Percentiles rank a stretch among this genome's conserved stretches.
Conservation (phyloP, 1,140 invertebrate genomes). For the Drosophila sechellia region DNA sequence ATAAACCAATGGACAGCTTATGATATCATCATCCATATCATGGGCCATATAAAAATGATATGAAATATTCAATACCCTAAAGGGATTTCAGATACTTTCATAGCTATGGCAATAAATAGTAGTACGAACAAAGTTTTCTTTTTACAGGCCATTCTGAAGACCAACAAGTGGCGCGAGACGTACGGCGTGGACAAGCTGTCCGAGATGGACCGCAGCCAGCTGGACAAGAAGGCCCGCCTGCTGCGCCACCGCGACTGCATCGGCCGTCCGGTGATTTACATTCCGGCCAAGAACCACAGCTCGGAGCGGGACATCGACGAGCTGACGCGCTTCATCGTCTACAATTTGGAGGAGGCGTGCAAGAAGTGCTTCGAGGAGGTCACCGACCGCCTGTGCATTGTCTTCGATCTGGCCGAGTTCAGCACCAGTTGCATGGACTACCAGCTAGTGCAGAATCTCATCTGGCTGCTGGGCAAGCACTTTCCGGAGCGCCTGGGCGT, state of each 20-base stretch:
- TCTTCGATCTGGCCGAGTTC: conserved; percentile 91
- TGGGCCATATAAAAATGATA: too few species aligned
- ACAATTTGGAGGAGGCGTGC: conserved; percentile 90
- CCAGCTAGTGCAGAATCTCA: conserved; percentile 90
- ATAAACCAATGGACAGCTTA: too few species aligned
- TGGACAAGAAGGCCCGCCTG: conserved; percentile 88
- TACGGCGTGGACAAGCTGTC: conserved; percentile 87
- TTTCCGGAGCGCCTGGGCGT: conserved; percentile 91
- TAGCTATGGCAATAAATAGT: too few species aligned
- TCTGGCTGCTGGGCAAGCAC: conserved; percentile 90
- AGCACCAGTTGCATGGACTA: conserved; percentile 91
- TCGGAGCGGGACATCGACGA: conserved; percentile 90
- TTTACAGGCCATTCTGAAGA: conserved; percentile 89
- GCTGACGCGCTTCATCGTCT: conserved; percentile 91
- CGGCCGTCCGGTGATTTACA: conserved; percentile 90
- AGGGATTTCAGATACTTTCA: too few species aligned
- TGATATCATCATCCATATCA: too few species aligned
- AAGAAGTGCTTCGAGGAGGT: conserved; percentile 92
- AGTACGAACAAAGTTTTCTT: background rate
- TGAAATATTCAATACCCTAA: too few species aligned
- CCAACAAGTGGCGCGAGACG: conserved; percentile 90
- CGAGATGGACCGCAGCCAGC: conserved; percentile 87
- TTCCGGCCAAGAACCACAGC: conserved; percentile 91
- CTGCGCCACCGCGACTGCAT: conserved; percentile 89
- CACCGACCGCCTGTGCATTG: conserved; percentile 91